Conservation (phyloP, 2,888 invertebrate species). For the Pheosia gnoma region DNA sequence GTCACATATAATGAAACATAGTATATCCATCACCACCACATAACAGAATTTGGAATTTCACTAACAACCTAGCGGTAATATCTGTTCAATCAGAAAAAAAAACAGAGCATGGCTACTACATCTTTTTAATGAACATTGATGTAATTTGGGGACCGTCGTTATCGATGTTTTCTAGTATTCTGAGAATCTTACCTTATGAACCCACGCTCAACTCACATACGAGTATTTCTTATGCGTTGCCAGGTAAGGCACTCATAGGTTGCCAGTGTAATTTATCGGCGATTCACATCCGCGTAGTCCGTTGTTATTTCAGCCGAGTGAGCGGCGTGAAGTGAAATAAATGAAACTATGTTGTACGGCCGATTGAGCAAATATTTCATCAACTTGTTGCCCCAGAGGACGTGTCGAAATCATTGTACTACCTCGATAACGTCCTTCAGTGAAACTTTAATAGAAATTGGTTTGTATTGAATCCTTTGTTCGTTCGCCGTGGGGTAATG, state of each 20-base stretch:
- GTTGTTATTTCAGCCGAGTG: slow-evolving; percentile 78
- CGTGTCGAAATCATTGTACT: slow-evolving; percentile 64
- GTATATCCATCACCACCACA: too few species aligned
- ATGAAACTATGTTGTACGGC: slow-evolving; percentile 80
- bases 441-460: slow-evolving; percentile 55
- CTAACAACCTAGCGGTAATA: too few species aligned
- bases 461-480: slow-evolving; percentile 43
- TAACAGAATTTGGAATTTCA: too few species aligned
- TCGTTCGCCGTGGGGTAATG: slow-evolving; percentile 13
- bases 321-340: slow-evolving; percentile 79
- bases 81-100: too few species aligned
- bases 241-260: slow-evolving; percentile 43
- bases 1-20: too few species aligned
- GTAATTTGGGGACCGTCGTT: too few species aligned
- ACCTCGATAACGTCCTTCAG: slow-evolving; percentile 52
- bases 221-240: too few species aligned
- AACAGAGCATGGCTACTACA: too few species aligned
- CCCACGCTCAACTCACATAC: too few species aligned
- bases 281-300: slow-evolving; percentile 69
- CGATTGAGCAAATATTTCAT: slow-evolving; percentile 82
- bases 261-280: slow-evolving; percentile 72
- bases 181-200: too few species aligned
- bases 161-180: too few species aligned
- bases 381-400: slow-evolving; percentile 78
- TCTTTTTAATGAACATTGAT: too few species aligned